Evolutionary conservation across 1,140 invertebrate species (phyloP).

Genomic region (Cecropterus lyciades): DNA sequence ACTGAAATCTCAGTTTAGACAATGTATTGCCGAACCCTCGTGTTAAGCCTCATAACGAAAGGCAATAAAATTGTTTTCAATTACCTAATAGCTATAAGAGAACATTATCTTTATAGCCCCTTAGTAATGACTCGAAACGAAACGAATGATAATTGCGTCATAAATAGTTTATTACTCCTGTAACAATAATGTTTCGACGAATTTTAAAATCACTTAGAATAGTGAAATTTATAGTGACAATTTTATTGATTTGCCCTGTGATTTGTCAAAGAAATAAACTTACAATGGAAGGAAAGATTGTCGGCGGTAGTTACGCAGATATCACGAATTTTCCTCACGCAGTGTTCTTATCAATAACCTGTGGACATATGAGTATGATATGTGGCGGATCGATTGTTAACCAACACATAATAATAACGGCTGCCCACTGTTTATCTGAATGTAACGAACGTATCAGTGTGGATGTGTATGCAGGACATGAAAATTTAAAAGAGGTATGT

Average conservation of each 20-base stretch:
- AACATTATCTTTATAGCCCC: slow-evolving; percentile 15
- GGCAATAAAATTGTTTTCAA: slow-evolving; percentile 20
- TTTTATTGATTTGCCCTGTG: not conserved
- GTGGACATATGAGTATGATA: slow-evolving; percentile 11
- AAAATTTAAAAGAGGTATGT: slow-evolving; percentile 47
- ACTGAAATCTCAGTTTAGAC: slow-evolving; percentile 1
- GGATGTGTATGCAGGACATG: slow-evolving; percentile 48
- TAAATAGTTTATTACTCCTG: slow-evolving; percentile 7
- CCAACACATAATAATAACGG: slow-evolving; percentile 50
- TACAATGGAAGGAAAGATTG: slow-evolving; percentile 43
- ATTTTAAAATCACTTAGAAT: not conserved
- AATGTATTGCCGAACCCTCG: not conserved
- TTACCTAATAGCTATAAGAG: slow-evolving; percentile 19
- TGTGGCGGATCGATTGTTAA: slow-evolving; percentile 53
- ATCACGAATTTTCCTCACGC: slow-evolving; percentile 53
- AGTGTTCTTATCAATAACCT: slow-evolving; percentile 41
- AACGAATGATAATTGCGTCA: not conserved
- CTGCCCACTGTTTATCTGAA: slow-evolving; percentile 51
- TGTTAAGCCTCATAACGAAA: slow-evolving; percentile 10
- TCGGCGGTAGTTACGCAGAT: slow-evolving; percentile 39
- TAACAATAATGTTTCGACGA: slow-evolving; percentile 12
- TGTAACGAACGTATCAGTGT: slow-evolving; percentile 23
- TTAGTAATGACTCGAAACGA: slow-evolving; percentile 18
- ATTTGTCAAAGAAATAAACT: not conserved
- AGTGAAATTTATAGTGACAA: slow-evolving; percentile 21